Evolutionary conservation across 2,888 invertebrate genomes (phyloP).

Genomic region (Drosophila suboccidentalis): DNA sequence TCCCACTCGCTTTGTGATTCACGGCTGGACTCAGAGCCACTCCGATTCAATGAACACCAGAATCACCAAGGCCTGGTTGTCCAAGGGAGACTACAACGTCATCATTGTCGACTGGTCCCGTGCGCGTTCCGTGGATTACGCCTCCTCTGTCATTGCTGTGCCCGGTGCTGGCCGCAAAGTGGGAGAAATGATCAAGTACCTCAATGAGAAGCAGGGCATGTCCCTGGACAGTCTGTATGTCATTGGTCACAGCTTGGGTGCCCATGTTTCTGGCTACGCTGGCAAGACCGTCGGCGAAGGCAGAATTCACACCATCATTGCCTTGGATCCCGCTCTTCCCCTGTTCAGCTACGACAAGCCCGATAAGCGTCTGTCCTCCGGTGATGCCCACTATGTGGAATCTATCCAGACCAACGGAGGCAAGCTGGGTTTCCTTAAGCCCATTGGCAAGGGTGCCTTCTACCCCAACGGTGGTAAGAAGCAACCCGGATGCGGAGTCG

Average conservation of each 20-base stretch:
- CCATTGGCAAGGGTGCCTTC: constrained; percentile 86
- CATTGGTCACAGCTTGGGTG: constrained; percentile 88
- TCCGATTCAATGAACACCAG: constrained; percentile 77
- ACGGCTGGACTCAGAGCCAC: constrained; percentile 88
- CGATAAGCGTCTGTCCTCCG: constrained; percentile 66
- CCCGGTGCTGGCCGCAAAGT: constrained; percentile 74
- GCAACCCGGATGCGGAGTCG: constrained; percentile 85
- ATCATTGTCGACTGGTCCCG: constrained; percentile 88
- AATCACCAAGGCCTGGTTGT: constrained; percentile 86
- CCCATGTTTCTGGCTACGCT: constrained; percentile 88
- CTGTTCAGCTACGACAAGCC: constrained; percentile 76
- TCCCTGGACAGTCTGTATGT: constrained; percentile 86
- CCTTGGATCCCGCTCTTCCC: constrained; percentile 84
- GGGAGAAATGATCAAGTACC: constrained; percentile 78
- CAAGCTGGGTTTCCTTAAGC: constrained; percentile 80
- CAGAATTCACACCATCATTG: constrained; percentile 87
- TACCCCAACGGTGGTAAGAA: constrained; percentile 87
- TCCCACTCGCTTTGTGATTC: constrained; percentile 85
- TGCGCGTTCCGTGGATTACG: constrained; percentile 87
- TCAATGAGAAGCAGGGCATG: constrained; percentile 86
- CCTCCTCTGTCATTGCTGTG: constrained; percentile 86
- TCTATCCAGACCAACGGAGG: constrained; percentile 84
- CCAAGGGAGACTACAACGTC: constrained; percentile 87
- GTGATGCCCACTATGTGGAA: constrained; percentile 83
- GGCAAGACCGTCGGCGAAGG: constrained; percentile 87